These are phyloP conservation scores for Leucophenga montana DNA, from an alignment of 2,888 invertebrate species.

Conservation along the genomic window DNA sequence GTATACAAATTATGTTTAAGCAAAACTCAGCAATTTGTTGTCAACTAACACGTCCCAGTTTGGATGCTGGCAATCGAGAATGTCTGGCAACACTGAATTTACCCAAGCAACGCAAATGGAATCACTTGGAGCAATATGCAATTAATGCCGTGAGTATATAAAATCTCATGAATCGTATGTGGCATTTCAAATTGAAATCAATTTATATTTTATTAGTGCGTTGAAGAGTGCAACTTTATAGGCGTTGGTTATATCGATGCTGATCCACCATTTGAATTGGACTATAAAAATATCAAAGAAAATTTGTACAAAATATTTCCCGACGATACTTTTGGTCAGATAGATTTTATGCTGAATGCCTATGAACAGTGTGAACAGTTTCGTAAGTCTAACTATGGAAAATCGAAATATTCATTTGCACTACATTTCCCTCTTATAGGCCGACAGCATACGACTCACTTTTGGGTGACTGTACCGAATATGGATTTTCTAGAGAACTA, in stretches of 20 bases:
- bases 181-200: neutral
- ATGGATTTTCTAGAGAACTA: slow-evolving; percentile 49
- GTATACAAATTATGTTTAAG: no score
- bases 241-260: slow-evolving; percentile 50
- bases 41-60: slow-evolving; percentile 45
- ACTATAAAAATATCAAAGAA: slow-evolving; percentile 38
- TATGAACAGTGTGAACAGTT: slow-evolving; percentile 48
- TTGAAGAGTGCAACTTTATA: slow-evolving; percentile 57
- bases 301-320: slow-evolving; percentile 46
- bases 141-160: slow-evolving; percentile 52
- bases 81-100: slow-evolving; percentile 40
- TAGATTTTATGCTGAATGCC: slow-evolving; percentile 47
- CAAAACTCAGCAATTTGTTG: slow-evolving; percentile 49
- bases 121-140: slow-evolving; percentile 42
- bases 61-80: slow-evolving; percentile 42
- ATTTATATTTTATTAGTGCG: slow-evolving; percentile 43
- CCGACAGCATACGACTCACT: slow-evolving; percentile 36
- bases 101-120: slow-evolving; percentile 39
- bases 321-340: slow-evolving; percentile 38
- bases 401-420: neutral
- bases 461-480: slow-evolving; percentile 50
- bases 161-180: no score
- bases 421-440: slow-evolving; percentile 40
- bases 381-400: slow-evolving; percentile 38
- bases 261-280: slow-evolving; percentile 52